A percentile compares a stretch with the other conserved stretches of the same genome.
Evolutionary conservation across 30 jellyfish, hydroid and myxozoan genomes (phyloP).

Genomic region (Catostylus mosaicus): DNA sequence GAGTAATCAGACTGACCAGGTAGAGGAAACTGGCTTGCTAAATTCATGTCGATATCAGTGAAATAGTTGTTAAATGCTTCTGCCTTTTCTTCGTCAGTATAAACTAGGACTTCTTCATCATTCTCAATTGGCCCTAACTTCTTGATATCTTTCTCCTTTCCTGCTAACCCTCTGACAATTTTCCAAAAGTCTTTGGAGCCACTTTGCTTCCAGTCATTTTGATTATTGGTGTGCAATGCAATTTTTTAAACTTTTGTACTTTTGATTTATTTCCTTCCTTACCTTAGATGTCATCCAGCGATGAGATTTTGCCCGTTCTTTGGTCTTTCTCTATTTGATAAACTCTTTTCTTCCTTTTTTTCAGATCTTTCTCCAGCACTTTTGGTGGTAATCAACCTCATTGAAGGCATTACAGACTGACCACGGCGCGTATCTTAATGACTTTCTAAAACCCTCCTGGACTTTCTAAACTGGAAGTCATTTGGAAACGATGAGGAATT

Average conservation of each 20-base stretch:
- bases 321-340: too few species aligned
- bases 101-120: constrained; percentile 24
- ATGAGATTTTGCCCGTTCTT: constrained; percentile 25
- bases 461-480: too few species aligned
- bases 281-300: constrained; percentile 38
- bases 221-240: constrained; percentile 28
- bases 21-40: constrained; percentile 40
- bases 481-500: too few species aligned
- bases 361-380: too few species aligned
- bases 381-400: too few species aligned
- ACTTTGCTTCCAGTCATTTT: constrained; percentile 27
- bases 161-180: constrained; percentile 31
- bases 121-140: constrained; percentile 14
- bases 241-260: constrained; percentile 19
- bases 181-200: constrained; percentile 44
- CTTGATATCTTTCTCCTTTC: constrained; percentile 28
- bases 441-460: too few species aligned
- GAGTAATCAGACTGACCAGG: constrained; percentile 39
- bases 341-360: too few species aligned
- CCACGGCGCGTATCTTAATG: too few species aligned
- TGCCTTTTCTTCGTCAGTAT: constrained; percentile 41
- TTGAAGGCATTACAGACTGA: too few species aligned
- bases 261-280: constrained; percentile 33
- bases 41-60: constrained; percentile 23
- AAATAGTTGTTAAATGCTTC: constrained; percentile 23